Base-by-base conservation (phyloP, 2,113 vertebrate genomes). In the Phycodurus eques region DNA sequence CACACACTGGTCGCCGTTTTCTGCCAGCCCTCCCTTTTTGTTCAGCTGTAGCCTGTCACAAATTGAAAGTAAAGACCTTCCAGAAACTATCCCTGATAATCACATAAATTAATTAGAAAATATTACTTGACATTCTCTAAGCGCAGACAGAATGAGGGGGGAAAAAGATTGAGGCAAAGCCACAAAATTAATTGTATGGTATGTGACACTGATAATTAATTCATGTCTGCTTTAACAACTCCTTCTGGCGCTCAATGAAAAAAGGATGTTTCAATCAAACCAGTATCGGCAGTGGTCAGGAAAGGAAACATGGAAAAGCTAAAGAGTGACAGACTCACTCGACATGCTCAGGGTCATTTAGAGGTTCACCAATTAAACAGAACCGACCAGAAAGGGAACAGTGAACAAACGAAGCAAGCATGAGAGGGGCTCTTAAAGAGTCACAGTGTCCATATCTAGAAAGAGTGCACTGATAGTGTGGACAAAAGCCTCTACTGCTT, bases 61-160 rank as follows among this genome's bases (percentile, higher is more conserved):
- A 92, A 92, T 93, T 92, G 89, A 92, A 92, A 93, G 88, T 91
- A 86, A 82, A 90, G 91, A 92, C 91, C 92, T 93, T 93, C 91
- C 85, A 93, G 91, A 91, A 93, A 91, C 92, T 86, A 73, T 78
- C 86, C 85, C 91, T 87, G 93, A 93, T 94, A 90, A 94, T 94
- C 93, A 91, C 88, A 92, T 91, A 90, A 93, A 93, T 93, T 93
- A 93, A 94, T 93, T 93, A 94, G 91, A 94, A 94, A 92, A 92
- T 90, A 88, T 94, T 92, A 92, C 93, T 92, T 93, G 92, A 93
- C 92, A 93, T 92, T 93, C 90, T 91, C 87, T 63, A 75, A 84
- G 80, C 89, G 89, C 85, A 90, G 91, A 89, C 62, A 72, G 80
- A 73, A 70, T 77, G 60, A 69, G 77, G 79, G 75, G 72, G 70